Percentiles rank a stretch among this genome's conserved stretches.
These are phyloP conservation scores for Phytoseiulus persimilis DNA, from an alignment of 2,888 invertebrate species.

Conservation along the genomic window DNA sequence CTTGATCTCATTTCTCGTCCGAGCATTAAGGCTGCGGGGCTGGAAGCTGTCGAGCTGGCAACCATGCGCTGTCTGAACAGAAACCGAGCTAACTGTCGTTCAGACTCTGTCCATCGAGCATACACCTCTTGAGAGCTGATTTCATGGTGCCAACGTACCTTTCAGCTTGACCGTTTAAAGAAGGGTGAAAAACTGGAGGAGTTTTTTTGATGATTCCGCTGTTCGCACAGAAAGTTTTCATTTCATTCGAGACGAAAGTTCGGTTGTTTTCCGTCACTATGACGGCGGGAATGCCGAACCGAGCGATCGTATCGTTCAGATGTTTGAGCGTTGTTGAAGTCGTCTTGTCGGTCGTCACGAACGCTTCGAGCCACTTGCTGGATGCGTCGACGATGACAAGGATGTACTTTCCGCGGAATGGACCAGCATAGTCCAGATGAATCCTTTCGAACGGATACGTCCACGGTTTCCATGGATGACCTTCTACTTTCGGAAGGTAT, in stretches of 20 bases:
- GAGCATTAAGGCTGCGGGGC: not conserved
- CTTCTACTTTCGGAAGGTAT: not conserved
- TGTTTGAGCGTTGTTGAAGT: constrained; percentile 43
- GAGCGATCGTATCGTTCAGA: constrained; percentile 44
- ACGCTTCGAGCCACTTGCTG: constrained; percentile 47
- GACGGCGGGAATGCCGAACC: constrained; percentile 46
- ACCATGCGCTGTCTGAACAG: not conserved
- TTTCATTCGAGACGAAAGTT: constrained; percentile 44
- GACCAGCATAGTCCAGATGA: constrained; percentile 49
- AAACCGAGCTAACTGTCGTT: not conserved
- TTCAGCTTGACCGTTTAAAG: not conserved
- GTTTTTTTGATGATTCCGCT: not conserved
- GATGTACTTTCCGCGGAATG: constrained; percentile 46
- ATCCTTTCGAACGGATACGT: constrained; percentile 46
- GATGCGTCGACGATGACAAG: constrained; percentile 48
- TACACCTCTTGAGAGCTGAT: not conserved
- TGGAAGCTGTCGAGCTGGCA: not conserved
- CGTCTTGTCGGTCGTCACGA: constrained; percentile 42
- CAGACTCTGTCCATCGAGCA: not conserved
- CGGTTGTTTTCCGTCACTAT: constrained; percentile 49
- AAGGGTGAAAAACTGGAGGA: not conserved
- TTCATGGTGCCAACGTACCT: not conserved
- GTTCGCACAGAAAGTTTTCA: not conserved
- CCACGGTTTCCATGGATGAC: constrained; percentile 39
- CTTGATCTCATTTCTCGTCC: not conserved